Evolutionary conservation across 1,140 invertebrate genomes (phyloP).

Genomic region (Camponotus floridanus): DNA sequence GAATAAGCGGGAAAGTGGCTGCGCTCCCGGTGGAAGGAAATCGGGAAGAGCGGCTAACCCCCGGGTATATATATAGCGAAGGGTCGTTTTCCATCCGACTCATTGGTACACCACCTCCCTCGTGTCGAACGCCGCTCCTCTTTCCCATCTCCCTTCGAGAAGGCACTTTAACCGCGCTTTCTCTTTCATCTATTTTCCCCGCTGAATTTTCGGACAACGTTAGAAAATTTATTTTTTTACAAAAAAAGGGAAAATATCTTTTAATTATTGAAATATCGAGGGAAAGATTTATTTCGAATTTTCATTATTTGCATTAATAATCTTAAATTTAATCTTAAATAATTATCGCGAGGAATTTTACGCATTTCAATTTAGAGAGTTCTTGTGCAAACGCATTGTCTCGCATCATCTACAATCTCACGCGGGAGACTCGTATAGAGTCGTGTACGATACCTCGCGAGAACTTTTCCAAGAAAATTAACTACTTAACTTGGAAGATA

Average conservation of each 20-base stretch:
- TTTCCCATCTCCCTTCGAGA: constrained; percentile 13
- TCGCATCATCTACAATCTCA: constrained; percentile 31
- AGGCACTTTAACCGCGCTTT: constrained; percentile 10
- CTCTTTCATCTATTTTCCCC: constrained; percentile 28
- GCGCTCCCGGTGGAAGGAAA: constrained; percentile 73
- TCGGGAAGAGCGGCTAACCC: constrained; percentile 62
- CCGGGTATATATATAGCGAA: constrained; percentile 56
- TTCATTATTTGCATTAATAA: background rate
- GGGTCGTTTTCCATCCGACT: constrained; percentile 75
- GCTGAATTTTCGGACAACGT: constrained; percentile 8
- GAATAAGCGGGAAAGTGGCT: constrained; percentile 86
- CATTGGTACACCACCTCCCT: constrained; percentile 72
- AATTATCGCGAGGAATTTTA: constrained; percentile 14
- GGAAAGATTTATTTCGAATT: background rate
- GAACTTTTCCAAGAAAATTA: constrained; percentile 64
- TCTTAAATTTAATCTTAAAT: too few species aligned
- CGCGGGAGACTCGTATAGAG: constrained; percentile 36
- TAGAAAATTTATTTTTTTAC: constrained; percentile 9
- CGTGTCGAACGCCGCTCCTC: constrained; percentile 64
- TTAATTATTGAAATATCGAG: background rate
- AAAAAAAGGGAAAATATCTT: background rate
- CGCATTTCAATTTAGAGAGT: constrained; percentile 21
- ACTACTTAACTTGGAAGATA: constrained; percentile 7
- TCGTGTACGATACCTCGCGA: constrained; percentile 31
- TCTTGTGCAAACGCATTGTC: constrained; percentile 14